A percentile compares a stretch with the other conserved stretches of the same genome.
phyloP scores from a whole-genome alignment of 2,797 vertebrate genomes.

The Sandelia bainsii region DNA sequence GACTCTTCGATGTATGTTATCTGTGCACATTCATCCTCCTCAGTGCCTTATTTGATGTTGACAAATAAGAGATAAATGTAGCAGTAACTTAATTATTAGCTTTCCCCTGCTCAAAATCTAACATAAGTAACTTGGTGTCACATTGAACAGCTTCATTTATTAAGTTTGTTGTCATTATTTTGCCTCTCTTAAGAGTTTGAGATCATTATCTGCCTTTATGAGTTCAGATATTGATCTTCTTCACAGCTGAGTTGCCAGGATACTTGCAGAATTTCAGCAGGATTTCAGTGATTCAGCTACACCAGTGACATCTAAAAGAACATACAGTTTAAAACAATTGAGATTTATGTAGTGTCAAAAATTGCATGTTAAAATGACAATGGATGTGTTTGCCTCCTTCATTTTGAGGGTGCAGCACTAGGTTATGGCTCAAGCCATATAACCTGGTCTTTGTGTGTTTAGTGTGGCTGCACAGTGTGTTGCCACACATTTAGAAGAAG shows the following conservation, averaged over 20 bases:
- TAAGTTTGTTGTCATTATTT: constrained; percentile 21
- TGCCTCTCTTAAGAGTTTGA: constrained; percentile 5
- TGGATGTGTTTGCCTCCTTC: background rate
- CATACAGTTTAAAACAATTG: background rate
- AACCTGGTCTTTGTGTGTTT: background rate
- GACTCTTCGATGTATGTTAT: constrained; percentile 20
- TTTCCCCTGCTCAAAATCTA: constrained; percentile 12
- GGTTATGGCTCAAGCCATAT: background rate
- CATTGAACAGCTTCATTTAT: constrained; percentile 15
- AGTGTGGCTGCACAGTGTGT: background rate
- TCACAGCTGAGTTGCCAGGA: constrained; percentile 15
- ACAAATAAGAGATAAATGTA: constrained; percentile 15
- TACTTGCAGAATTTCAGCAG: constrained; percentile 22
- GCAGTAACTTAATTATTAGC: constrained; percentile 31
- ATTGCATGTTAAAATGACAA: background rate
- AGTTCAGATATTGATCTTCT: constrained; percentile 39
- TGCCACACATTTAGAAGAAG: background rate
- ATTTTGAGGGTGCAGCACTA: background rate
- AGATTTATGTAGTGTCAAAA: background rate
- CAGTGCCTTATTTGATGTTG: constrained; percentile 21
- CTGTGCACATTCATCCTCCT: constrained; percentile 30
- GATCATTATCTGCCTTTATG: constrained; percentile 24
- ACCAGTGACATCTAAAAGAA: constrained; percentile 3
- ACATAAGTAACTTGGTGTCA: background rate
- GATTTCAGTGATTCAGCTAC: constrained; percentile 8